phyloP scores from a whole-genome alignment of 2,888 invertebrate genomes.

The Caenorhabditis panamensis region DNA sequence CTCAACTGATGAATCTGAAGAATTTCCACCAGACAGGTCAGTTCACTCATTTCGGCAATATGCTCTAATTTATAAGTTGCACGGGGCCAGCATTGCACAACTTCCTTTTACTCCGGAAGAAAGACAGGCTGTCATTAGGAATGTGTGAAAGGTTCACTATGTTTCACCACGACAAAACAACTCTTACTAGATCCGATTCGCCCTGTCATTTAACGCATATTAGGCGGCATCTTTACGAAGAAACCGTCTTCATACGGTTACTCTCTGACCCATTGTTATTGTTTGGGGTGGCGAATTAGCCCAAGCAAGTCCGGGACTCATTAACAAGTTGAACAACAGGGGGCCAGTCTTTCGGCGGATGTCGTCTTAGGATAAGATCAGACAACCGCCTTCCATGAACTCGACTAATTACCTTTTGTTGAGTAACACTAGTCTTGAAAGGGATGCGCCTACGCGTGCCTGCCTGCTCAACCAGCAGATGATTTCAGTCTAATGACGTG shows the following conservation, averaged over 20 bases:
- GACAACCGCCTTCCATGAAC: conserved; percentile 33
- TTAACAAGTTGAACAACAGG: conserved; percentile 57
- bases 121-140: conserved; percentile 46
- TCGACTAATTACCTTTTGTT: conserved; percentile 61
- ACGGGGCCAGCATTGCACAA: conserved; percentile 24
- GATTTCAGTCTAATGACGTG: conserved; percentile 42
- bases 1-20: conserved; percentile 42
- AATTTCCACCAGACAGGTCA: conserved; percentile 36
- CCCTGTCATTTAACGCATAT: conserved; percentile 37
- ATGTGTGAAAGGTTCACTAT: conserved; percentile 43
- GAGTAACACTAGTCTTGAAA: conserved; percentile 57
- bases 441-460: conserved; percentile 41
- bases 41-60: conserved; percentile 10
- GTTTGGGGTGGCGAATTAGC: conserved; percentile 48
- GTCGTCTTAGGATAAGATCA: conserved; percentile 52
- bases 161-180: conserved; percentile 30
- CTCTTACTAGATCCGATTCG: conserved; percentile 6
- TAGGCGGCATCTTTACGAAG: conserved; percentile 15
- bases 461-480: conserved; percentile 26
- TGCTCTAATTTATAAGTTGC: conserved; percentile 3
- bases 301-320: conserved; percentile 50
- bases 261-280: conserved; percentile 44
- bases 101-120: not conserved
- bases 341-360: conserved; percentile 48
- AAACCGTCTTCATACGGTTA: conserved; percentile 16